Conservation (phyloP, 2,113 vertebrate genomes). For the Paramormyrops kingsleyae region DNA sequence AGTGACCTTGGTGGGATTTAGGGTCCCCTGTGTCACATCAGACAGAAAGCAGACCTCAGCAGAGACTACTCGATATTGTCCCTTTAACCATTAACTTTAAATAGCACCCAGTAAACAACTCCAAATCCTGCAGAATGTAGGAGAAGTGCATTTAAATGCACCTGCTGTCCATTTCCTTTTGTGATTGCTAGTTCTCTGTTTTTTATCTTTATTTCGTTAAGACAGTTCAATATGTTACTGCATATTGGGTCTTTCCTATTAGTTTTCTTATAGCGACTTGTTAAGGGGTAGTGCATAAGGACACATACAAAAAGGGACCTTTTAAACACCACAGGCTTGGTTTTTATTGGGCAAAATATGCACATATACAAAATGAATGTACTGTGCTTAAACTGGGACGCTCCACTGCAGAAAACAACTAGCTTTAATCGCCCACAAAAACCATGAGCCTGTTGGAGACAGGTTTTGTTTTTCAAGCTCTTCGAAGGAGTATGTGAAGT, state of each 20-base stretch:
- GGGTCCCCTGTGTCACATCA: background rate
- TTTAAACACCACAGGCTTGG: background rate
- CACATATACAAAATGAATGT: background rate
- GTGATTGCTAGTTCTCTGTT: too few relatives aligned
- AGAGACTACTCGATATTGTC: background rate
- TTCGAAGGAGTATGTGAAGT: background rate
- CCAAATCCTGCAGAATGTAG: background rate
- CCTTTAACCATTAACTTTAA: background rate
- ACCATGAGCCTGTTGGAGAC: background rate
- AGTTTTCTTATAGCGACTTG: background rate
- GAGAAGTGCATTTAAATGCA: background rate
- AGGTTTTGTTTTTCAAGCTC: background rate
- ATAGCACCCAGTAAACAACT: slow-evolving; percentile 1
- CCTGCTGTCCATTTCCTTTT: background rate
- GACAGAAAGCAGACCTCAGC: background rate
- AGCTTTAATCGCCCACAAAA: background rate
- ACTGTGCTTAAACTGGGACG: background rate
- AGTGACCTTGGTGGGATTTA: background rate
- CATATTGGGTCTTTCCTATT: background rate
- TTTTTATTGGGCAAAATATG: background rate
- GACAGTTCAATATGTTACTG: background rate
- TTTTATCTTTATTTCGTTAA: background rate
- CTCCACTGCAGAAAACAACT: background rate
- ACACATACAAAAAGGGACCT: background rate
- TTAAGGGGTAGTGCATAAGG: background rate